Evolutionary conservation across 1,140 invertebrate genomes (phyloP).

Genomic region (Coptotermes formosanus): DNA sequence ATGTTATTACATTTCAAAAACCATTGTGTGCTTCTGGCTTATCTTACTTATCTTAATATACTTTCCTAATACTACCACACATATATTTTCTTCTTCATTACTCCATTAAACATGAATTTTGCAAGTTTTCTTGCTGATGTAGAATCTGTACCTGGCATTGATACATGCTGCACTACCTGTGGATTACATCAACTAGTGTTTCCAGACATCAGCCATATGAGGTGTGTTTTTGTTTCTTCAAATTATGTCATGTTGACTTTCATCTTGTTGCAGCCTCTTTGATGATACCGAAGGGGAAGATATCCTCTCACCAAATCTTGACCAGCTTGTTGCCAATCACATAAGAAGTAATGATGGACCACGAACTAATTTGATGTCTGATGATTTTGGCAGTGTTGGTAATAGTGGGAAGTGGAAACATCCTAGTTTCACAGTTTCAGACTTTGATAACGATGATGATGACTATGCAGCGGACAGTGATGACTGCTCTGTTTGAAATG

Average conservation of each 20-base stretch:
- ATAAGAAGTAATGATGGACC: neutral
- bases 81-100: neutral
- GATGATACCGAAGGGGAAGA: constrained; percentile 53
- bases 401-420: neutral
- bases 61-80: no score
- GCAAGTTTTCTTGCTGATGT: neutral
- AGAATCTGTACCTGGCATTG: neutral
- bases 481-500: constrained; percentile 47
- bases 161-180: neutral
- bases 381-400: neutral
- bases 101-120: neutral
- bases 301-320: constrained; percentile 60
- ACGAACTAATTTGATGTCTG: neutral
- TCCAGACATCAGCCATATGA: neutral
- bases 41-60: no score
- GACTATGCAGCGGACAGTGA: constrained; percentile 59
- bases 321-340: constrained; percentile 51
- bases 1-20: no score
- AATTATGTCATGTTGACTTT: constrained; percentile 19
- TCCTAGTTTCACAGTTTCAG: constrained; percentile 31
- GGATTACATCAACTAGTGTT: neutral
- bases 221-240: neutral
- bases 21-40: no score
- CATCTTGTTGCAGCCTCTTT: neutral
- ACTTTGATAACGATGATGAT: constrained; percentile 39